These are phyloP conservation scores for Grapholita molesta DNA, from an alignment of 1,140 invertebrate species.

Conservation along the genomic window DNA sequence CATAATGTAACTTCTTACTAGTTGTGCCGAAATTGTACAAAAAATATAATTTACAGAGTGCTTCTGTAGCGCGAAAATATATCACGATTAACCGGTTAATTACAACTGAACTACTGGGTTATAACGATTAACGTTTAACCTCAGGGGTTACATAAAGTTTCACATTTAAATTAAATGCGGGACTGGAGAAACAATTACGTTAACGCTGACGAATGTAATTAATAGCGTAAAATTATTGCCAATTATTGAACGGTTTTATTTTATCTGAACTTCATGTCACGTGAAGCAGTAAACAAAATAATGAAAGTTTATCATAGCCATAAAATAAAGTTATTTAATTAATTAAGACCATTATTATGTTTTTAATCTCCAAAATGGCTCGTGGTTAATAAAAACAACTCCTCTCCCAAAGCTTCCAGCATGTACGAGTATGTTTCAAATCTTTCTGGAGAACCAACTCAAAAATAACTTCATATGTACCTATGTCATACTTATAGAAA, in stretches of 20 bases:
- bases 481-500: not conserved
- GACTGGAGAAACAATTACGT: not conserved
- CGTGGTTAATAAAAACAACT: no score
- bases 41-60: not conserved
- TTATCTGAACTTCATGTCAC: no score
- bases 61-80: not conserved
- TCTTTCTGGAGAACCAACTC: no score
- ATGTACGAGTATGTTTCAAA: no score
- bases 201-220: not conserved
- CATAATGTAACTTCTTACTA: no score
- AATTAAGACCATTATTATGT: no score
- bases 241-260: not conserved
- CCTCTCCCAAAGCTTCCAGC: no score
- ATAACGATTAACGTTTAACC: not conserved
- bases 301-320: no score
- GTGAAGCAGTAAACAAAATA: no score
- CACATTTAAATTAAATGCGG: not conserved
- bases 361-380: no score
- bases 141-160: not conserved
- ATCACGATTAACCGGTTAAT: not conserved
- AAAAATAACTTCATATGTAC: no score
- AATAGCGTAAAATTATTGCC: not conserved
- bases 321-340: no score
- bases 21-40: not conserved
- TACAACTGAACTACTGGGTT: not conserved